Evolutionary conservation across 30 jellyfish, hydroid and myxozoan species (phyloP).

Genomic region (Sanderia malayensis): DNA sequence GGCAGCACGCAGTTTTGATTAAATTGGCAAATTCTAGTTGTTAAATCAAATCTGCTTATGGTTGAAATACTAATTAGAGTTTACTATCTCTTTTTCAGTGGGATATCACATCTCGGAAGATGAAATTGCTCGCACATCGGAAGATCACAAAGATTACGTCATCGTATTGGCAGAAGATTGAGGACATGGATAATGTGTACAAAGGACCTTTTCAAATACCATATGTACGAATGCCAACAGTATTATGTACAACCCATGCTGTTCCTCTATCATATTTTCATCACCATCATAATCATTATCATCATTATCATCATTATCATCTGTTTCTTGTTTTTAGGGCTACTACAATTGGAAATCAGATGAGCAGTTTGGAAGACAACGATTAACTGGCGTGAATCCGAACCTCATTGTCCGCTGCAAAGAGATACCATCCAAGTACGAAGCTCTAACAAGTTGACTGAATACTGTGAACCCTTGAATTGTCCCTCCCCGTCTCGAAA

Average conservation of each 20-base stretch:
- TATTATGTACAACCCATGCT: no score
- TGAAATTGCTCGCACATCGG: conserved; percentile 69
- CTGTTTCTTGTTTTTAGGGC: conserved; percentile 47
- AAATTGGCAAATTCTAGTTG: no score
- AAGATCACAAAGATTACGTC: conserved; percentile 77
- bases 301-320: no score
- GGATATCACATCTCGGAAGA: conserved; percentile 79
- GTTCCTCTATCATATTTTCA: no score
- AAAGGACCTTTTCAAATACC: conserved; percentile 89
- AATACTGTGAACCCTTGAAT: no score
- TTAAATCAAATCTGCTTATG: no score
- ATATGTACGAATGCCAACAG: conserved; percentile 65
- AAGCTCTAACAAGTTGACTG: background rate
- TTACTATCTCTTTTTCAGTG: no score
- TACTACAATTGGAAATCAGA: conserved; percentile 87
- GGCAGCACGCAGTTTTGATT: no score
- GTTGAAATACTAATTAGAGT: no score
- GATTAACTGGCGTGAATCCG: conserved; percentile 86
- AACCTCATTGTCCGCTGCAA: conserved; percentile 65
- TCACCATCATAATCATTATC: no score
- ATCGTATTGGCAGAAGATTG: conserved; percentile 75
- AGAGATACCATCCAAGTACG: conserved; percentile 86
- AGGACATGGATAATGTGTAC: conserved; percentile 74
- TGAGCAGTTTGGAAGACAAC: conserved; percentile 80
- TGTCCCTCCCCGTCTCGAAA: no score